These are phyloP conservation scores for Ascaphus truei DNA, from an alignment of 2,113 vertebrate genomes.

Conservation along the genomic window DNA sequence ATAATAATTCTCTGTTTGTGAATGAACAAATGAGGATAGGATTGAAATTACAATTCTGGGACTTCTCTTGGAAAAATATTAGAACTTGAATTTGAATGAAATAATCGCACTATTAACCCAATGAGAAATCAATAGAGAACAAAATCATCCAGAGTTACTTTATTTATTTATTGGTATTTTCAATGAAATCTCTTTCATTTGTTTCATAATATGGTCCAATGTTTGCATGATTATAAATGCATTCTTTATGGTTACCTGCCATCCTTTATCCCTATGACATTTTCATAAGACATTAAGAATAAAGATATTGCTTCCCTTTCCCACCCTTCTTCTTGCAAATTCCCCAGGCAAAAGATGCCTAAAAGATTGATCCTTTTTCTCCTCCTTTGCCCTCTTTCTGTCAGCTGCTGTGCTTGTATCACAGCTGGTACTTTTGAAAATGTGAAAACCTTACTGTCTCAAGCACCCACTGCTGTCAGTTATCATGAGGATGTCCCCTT, in stretches of 20 bases:
- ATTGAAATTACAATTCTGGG: too few species aligned
- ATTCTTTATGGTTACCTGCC: constrained; percentile 6
- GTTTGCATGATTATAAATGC: constrained; percentile 10
- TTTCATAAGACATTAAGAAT: background rate
- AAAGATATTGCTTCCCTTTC: constrained; percentile 3
- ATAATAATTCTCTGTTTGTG: background rate
- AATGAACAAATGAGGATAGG: too few species aligned
- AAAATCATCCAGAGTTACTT: too few species aligned
- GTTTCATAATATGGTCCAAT: background rate
- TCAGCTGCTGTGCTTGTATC: background rate
- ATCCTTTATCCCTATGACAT: background rate
- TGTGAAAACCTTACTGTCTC: background rate
- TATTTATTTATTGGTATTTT: background rate
- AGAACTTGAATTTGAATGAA: too few species aligned
- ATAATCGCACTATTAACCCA: too few species aligned
- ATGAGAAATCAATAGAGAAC: too few species aligned
- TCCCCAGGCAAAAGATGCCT: background rate
- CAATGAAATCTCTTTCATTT: background rate
- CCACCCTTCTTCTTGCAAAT: background rate
- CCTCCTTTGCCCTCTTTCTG: background rate
- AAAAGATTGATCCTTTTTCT: constrained; percentile 6
- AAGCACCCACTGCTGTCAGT: background rate
- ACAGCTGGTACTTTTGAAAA: constrained; percentile 4
- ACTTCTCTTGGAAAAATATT: too few species aligned
- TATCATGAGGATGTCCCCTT: background rate